Conservation (phyloP, 1,140 invertebrate species). For the Copidosoma floridanum region DNA sequence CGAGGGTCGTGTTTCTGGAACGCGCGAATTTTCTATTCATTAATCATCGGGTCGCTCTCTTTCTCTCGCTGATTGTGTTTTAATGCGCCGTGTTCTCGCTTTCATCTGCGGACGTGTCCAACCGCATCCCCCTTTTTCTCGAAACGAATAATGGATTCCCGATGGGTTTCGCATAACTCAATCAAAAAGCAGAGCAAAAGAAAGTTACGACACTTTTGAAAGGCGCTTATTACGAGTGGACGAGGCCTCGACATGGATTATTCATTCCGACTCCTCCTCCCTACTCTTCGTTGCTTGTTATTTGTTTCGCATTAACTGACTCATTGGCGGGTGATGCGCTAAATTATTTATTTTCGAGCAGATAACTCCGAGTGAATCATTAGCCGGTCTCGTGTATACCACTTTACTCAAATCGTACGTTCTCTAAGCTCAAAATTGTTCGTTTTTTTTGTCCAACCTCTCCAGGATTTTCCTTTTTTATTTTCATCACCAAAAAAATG, state of each 20-base stretch:
- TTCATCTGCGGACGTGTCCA: too few species aligned
- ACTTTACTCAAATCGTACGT: too few species aligned
- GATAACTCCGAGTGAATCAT: too few species aligned
- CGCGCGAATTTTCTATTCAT: conserved; percentile 13
- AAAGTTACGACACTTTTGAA: conserved; percentile 4
- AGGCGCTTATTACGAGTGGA: background rate
- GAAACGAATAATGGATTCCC: conserved; percentile 20
- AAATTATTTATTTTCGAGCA: background rate
- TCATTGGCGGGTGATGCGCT: background rate
- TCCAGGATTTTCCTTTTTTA: too few species aligned
- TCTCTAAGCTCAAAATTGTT: too few species aligned
- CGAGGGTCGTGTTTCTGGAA: too few species aligned
- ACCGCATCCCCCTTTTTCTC: background rate
- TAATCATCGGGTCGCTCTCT: conserved; percentile 19
- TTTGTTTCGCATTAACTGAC: background rate
- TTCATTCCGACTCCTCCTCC: background rate
- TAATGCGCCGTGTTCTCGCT: conserved; percentile 8
- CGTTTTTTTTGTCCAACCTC: too few species aligned
- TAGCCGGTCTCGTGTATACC: too few species aligned
- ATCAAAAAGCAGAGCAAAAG: conserved; percentile 6
- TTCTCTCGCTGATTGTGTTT: conserved; percentile 7
- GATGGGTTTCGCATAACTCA: conserved; percentile 1
- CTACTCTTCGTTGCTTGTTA: background rate
- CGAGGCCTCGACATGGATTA: background rate
- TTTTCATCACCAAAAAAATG: too few species aligned